These are phyloP conservation scores for Lissonota sp. DNA, from an alignment of 2,888 invertebrate genomes.

Conservation along the genomic window DNA sequence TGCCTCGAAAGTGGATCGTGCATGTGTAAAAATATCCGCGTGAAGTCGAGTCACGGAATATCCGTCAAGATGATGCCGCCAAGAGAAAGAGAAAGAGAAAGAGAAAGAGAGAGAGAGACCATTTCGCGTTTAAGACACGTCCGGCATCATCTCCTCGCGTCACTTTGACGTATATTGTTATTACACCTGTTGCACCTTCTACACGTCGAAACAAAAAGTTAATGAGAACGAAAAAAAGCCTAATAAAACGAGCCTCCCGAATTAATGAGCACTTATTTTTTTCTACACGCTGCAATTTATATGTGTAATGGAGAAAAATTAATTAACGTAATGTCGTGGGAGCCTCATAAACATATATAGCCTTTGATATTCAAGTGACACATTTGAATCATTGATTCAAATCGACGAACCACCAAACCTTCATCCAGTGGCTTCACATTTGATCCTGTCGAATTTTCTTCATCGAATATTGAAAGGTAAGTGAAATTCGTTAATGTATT, in stretches of 20 bases:
- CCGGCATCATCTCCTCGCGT: slow-evolving; percentile 39
- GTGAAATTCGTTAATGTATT: too few species aligned
- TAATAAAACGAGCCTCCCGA: neutral
- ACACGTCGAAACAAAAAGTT: neutral
- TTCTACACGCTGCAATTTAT: too few species aligned
- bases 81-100: neutral
- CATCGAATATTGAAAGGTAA: too few species aligned
- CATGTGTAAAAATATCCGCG: slow-evolving; percentile 37
- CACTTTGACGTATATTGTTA: slow-evolving; percentile 1
- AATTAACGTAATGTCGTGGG: too few species aligned
- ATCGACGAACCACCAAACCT: too few species aligned
- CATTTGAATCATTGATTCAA: too few species aligned
- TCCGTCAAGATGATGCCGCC: slow-evolving; percentile 34
- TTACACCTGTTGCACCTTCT: neutral
- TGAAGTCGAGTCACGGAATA: slow-evolving; percentile 52
- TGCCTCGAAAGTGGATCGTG: slow-evolving; percentile 62
- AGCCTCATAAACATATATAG: too few species aligned
- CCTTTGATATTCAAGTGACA: too few species aligned
- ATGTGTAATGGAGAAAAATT: too few species aligned
- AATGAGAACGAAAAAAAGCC: neutral
- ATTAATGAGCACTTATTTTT: too few species aligned
- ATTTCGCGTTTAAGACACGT: slow-evolving; percentile 17
- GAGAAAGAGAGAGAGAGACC: neutral
- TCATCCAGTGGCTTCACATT: too few species aligned
- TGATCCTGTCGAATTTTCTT: too few species aligned